Conservation (phyloP, 2,797 vertebrate genomes). For the Enteromius viviparus region DNA sequence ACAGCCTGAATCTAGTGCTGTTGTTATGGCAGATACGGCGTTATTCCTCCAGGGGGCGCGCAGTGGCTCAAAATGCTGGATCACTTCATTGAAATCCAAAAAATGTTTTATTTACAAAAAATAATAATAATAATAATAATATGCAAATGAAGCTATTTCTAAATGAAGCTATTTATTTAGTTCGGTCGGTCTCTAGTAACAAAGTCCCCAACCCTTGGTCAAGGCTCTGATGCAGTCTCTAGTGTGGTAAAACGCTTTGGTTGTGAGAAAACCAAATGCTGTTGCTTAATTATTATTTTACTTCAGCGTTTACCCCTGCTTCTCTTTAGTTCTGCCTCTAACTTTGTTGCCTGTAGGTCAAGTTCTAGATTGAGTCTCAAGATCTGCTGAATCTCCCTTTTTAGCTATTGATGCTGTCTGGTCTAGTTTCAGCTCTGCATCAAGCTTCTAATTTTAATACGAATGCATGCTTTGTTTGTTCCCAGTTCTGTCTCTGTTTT, state of each 20-base stretch:
- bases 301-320: neutral
- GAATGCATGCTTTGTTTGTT: neutral
- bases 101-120: neutral
- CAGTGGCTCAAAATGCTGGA: neutral
- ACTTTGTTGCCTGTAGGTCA: neutral
- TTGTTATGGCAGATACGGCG: neutral
- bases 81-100: neutral
- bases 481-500: neutral
- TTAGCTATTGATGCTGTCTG: neutral
- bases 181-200: neutral
- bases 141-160: too few relatives aligned
- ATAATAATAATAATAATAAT: neutral
- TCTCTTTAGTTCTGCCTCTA: neutral
- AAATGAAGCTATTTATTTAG: neutral
- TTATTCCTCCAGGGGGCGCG: conserved; percentile 11
- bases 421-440: too few relatives aligned
- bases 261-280: neutral
- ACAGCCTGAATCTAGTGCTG: neutral
- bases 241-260: neutral
- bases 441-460: neutral
- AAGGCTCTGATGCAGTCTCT: neutral
- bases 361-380: neutral
- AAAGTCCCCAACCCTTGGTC: neutral
- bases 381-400: neutral
- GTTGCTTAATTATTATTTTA: neutral